A percentile compares a stretch with the other conserved stretches of the same genome.
phyloP scores from a whole-genome alignment of 1,140 invertebrate genomes.

The Nephotettix cincticeps region DNA sequence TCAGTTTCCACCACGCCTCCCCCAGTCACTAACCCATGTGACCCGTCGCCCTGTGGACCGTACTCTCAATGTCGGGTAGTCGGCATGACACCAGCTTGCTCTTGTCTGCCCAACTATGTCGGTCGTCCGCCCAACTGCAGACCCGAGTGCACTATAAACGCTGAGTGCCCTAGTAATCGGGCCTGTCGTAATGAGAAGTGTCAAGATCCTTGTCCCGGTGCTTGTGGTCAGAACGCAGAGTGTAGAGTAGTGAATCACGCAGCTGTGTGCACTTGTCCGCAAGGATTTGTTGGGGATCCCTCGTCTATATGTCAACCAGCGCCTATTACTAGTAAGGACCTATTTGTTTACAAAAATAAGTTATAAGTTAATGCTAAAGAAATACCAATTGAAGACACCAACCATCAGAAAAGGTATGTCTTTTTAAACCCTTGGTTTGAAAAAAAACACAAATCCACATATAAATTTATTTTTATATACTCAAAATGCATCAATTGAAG shows the following conservation, averaged over 20 bases:
- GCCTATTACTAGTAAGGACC: constrained; percentile 38
- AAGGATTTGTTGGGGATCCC: constrained; percentile 55
- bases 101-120: constrained; percentile 52
- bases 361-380: no score
- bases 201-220: constrained; percentile 55
- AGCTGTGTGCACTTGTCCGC: constrained; percentile 57
- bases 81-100: constrained; percentile 51
- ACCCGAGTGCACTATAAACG: constrained; percentile 54
- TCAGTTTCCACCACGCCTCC: constrained; percentile 40
- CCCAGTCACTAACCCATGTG: constrained; percentile 47
- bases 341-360: not conserved
- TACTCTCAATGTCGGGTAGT: constrained; percentile 52
- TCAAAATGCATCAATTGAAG: no score
- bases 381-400: no score
- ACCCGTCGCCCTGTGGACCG: constrained; percentile 55
- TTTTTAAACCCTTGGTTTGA: no score
- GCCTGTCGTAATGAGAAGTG: constrained; percentile 56
- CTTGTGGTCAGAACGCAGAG: constrained; percentile 55
- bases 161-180: constrained; percentile 53
- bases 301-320: constrained; percentile 45
- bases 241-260: constrained; percentile 58
- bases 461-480: no score
- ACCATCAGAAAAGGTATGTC: no score
- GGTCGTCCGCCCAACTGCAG: constrained; percentile 55
- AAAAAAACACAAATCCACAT: no score